These are phyloP conservation scores for Drosophila austrosaltans DNA, from an alignment of 2,888 invertebrate species.

Conservation along the genomic window DNA sequence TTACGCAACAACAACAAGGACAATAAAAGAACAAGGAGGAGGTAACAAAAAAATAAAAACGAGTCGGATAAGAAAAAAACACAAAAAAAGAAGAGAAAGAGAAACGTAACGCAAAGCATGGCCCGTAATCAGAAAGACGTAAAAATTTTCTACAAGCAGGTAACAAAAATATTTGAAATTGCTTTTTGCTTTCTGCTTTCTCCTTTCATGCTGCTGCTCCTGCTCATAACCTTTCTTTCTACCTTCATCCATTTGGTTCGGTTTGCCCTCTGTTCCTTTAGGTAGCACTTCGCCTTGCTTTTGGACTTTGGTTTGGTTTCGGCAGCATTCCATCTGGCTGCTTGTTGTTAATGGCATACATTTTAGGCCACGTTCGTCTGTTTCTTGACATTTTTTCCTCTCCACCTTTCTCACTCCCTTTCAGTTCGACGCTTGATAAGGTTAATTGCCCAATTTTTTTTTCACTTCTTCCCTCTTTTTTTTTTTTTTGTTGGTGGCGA, in stretches of 20 bases:
- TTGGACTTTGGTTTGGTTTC: slow-evolving; percentile 48
- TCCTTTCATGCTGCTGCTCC: no score
- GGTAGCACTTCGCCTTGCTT: slow-evolving; percentile 11
- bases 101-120: slow-evolving; percentile 42
- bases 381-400: slow-evolving; percentile 23
- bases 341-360: slow-evolving; percentile 69
- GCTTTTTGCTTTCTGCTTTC: slow-evolving; percentile 59
- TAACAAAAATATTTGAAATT: slow-evolving; percentile 78
- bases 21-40: slow-evolving; percentile 5
- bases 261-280: neutral
- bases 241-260: slow-evolving; percentile 15
- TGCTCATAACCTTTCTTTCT: slow-evolving; percentile 60
- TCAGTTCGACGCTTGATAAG: slow-evolving; percentile 3
- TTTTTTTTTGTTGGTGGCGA: slow-evolving; percentile 8
- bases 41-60: slow-evolving; percentile 18
- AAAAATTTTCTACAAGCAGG: slow-evolving; percentile 74
- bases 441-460: slow-evolving; percentile 37
- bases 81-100: neutral
- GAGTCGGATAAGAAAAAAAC: neutral
- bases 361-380: slow-evolving; percentile 56
- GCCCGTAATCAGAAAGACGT: slow-evolving; percentile 75
- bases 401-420: neutral
- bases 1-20: slow-evolving; percentile 71
- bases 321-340: slow-evolving; percentile 69
- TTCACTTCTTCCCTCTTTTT: slow-evolving; percentile 8